Conservation (phyloP, 2,888 invertebrate genomes). For the Drosophila greeni region DNA sequence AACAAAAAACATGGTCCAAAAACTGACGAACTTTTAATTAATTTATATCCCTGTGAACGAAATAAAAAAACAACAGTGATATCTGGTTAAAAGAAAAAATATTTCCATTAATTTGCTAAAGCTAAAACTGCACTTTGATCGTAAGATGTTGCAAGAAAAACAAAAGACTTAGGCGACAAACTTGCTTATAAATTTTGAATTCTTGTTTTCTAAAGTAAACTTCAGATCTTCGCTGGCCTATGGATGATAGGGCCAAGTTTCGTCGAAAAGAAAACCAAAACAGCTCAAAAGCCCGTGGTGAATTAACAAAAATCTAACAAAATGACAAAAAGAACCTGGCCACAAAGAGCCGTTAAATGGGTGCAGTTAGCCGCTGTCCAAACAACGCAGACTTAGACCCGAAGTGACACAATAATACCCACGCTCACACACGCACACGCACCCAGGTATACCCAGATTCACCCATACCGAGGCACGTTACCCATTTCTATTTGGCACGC, state of each 20-base stretch:
- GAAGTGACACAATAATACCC: constrained; percentile 51
- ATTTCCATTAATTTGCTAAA: too few species aligned
- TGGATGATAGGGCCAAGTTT: background rate
- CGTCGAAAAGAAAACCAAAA: constrained; percentile 7
- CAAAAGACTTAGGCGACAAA: constrained; percentile 66
- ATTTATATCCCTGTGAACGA: too few species aligned
- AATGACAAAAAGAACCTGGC: constrained; percentile 42
- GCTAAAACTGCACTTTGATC: too few species aligned
- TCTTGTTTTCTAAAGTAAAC: background rate
- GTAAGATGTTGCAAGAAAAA: too few species aligned
- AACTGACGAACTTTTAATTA: too few species aligned
- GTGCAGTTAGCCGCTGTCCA: constrained; percentile 50
- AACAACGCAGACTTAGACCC: constrained; percentile 33
- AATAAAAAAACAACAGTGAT: too few species aligned
- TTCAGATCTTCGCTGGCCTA: background rate
- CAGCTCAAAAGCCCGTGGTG: background rate
- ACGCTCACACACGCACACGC: constrained; percentile 22
- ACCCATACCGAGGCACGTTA: constrained; percentile 18
- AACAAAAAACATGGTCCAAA: too few species aligned
- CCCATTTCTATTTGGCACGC: constrained; percentile 50
- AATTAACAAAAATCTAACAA: background rate
- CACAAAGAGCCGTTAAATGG: constrained; percentile 70
- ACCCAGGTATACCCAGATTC: constrained; percentile 22
- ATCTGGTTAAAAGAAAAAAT: too few species aligned
- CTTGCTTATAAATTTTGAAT: constrained; percentile 11